Base-by-base conservation (phyloP, 2,888 invertebrate species). In the Melanotus villosus region DNA sequence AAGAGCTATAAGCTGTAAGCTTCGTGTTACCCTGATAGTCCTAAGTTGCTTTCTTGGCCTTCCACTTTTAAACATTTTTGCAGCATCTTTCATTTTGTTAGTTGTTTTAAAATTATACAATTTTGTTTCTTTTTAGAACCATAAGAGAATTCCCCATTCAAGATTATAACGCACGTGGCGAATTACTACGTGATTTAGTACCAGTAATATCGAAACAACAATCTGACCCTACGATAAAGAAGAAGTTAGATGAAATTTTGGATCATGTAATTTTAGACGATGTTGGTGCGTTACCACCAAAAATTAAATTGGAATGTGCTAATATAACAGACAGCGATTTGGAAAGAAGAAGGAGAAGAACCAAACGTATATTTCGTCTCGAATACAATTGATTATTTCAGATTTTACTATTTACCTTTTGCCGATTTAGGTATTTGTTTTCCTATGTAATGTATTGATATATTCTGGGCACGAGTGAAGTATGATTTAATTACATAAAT, bases 111-210 rank as follows among this genome's bases (percentile, higher is more conserved):
- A n/a, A n/a, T n/a, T n/a, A n/a, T n/a, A n/a, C n/a, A n/a, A n/a
- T n/a, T n/a, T n/a, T n/a, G n/a, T 43, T 43, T 5, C 16, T 43
- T 47, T 47, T 4, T 14, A 47, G 47, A 1, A n/a, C n/a, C 12
- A 23, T 47, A 3, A 47, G 23, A 26, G 19, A n/a, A 2, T 47
- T 47, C 23, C 47, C 47, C 4, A 26, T 47, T 14, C 12, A 47
- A 47, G 47, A 47, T 9, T 47, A 47, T 19, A 47, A 47, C 23
- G 47, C 47, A 14, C 23, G 47, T 12, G 47, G 47, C 23, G 12
- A 47, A 26, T n/a, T 47, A n/a, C 23, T 47, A 4, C 19, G 47
- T 5, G 47, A 47, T 10, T 14, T 47, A 19, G 1, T 47, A 23
- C 10, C n/a, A 14, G n/a, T 4, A 1, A 1, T 23, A 26, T 1